A percentile compares a stretch with the other conserved stretches of the same genome.
Evolutionary conservation across 2,888 invertebrate genomes (phyloP).

Genomic region (Ormyrus rosae): DNA sequence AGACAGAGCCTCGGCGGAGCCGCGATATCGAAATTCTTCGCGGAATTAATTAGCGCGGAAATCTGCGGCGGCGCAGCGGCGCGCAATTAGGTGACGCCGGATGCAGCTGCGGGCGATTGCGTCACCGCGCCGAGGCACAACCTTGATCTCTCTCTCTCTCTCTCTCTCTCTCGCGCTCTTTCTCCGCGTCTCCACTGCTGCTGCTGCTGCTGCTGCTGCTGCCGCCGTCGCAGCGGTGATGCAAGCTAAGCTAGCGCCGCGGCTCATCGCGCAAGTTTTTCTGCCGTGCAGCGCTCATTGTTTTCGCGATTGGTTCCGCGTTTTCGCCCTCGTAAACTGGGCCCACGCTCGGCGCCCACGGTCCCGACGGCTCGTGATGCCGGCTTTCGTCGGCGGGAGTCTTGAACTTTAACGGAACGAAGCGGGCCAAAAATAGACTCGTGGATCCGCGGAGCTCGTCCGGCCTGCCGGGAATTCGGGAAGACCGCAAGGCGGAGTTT

Average conservation of each 20-base stretch:
- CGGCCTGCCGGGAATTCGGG: too few relatives aligned
- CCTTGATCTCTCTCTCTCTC: conserved; percentile 70
- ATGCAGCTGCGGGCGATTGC: conserved; percentile 73
- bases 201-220: neutral
- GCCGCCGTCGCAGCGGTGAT: neutral
- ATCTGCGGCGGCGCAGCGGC: conserved; percentile 4
- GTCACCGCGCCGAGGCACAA: conserved; percentile 69
- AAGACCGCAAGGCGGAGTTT: too few relatives aligned
- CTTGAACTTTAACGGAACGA: too few relatives aligned
- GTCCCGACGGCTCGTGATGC: neutral
- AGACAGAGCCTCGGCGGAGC: neutral
- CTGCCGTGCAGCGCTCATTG: conserved; percentile 27
- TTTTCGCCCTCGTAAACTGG: conserved; percentile 49
- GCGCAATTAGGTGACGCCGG: conserved; percentile 73
- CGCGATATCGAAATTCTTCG: neutral
- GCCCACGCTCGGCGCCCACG: neutral
- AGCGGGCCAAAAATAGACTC: too few relatives aligned
- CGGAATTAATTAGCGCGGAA: conserved; percentile 36
- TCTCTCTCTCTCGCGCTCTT: conserved; percentile 27
- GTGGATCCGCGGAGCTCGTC: too few relatives aligned
- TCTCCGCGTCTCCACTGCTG: neutral
- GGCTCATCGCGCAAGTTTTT: conserved; percentile 6
- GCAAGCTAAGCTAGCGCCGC: conserved; percentile 7
- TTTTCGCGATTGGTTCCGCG: conserved; percentile 59
- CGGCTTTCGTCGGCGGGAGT: conserved; percentile 3